Evolutionary conservation across 2,888 invertebrate species (phyloP), one percentile per base, ranked within the genome.

Genomic region (Eupithecia vulgata): DNA sequence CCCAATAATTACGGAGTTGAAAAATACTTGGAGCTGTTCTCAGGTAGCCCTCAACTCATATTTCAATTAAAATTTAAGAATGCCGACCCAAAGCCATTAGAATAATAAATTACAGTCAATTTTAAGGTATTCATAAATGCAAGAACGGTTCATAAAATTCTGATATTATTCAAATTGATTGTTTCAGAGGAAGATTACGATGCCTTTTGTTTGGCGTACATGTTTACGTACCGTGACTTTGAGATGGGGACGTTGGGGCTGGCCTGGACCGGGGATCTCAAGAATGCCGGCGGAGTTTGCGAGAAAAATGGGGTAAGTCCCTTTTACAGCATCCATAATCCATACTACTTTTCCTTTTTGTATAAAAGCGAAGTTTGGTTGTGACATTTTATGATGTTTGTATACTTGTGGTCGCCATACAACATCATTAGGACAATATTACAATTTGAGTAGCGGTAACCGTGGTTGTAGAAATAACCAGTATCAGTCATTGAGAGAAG

Each of bases 281-380:
- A 98, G 90, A 98, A 98, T 88, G 98, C 99, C 37, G 99, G 99
- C 12, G 99, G 99, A 42, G 99, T 99, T 78, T 99, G 99, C 91
- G 99, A 99, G 91, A 98, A 98, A 89, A 98, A 98, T 91, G 98
- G 98, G 93, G 98, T 98, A 95, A 95, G 57, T 25, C 57, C 57
- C 12, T 25, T 57, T 57, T 12, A 57, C 48, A 25, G 12, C 12
- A 25, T 25, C 52, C 4, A 57, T 57, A 57, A 25, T 25, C 52
- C 4, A 57, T 57, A 57, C 21, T 45, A 17, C 37, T 7, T 17
- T 17, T 10, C 25, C 1, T 57, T 25, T 57, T 25, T 57, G 25
- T n/a, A n/a, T n/a, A 25, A 25, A 25, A 25, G 57, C 5, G 12
- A 57, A 57, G 57, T 57, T 57, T 57, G 57, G 21, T 13, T 57